A percentile compares a stretch with the other conserved stretches of the same genome.
These are phyloP conservation scores for Heliconius himera DNA, from an alignment of 1,140 invertebrate species.

Conservation along the genomic window DNA sequence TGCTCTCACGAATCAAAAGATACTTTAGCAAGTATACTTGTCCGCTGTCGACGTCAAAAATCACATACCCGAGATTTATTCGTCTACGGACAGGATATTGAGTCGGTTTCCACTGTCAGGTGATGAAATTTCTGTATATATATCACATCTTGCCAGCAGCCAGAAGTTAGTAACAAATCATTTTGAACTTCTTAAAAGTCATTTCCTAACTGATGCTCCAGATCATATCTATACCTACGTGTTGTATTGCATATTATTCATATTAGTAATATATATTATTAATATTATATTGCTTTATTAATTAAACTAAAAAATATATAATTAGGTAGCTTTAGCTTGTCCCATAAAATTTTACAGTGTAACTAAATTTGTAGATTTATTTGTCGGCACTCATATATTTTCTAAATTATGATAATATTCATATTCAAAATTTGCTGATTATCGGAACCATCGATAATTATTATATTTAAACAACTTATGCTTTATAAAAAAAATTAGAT, in stretches of 20 bases:
- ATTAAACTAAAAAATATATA: too few species aligned
- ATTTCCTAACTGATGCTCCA: too few species aligned
- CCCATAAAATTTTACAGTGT: too few species aligned
- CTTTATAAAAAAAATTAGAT: background rate
- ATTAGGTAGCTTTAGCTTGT: too few species aligned
- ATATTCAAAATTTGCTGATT: background rate
- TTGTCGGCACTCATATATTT: too few species aligned
- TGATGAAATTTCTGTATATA: constrained; percentile 12
- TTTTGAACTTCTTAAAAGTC: background rate
- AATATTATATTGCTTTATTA: too few species aligned
- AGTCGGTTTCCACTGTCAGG: background rate
- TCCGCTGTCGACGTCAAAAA: background rate
- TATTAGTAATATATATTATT: too few species aligned
- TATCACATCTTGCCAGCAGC: background rate
- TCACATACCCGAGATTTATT: background rate
- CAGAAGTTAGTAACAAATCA: background rate
- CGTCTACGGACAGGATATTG: constrained; percentile 7
- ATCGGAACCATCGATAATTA: background rate
- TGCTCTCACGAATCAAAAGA: constrained; percentile 1
- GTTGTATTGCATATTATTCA: too few species aligned
- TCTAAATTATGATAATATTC: background rate
- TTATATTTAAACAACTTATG: background rate
- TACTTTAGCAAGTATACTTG: background rate
- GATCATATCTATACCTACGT: too few species aligned
- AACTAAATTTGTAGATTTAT: too few species aligned